Evolutionary conservation across 1,140 invertebrate species (phyloP), one percentile per base, ranked within the genome.

Genomic region (Glossosoma conforme): DNA sequence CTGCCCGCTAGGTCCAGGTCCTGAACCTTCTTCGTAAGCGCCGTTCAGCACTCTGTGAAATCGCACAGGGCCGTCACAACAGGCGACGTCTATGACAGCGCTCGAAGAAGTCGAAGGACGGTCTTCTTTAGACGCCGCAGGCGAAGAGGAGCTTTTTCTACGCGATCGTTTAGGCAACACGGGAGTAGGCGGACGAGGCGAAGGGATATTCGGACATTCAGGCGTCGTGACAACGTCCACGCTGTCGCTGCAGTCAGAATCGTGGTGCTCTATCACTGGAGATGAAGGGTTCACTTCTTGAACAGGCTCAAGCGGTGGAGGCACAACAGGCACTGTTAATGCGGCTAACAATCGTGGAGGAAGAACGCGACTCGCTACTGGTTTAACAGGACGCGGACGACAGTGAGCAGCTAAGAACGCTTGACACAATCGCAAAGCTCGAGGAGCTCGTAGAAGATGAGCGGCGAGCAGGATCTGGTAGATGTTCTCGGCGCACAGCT

Each of bases 11-110:
- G 44, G 54, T 47, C 54, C 18, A 38, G 66, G 61, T 65, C 68
- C 8, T 63, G 59, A 18, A 38, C 62, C 25, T 44, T 61, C 59
- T 19, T 77, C 76, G 58, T 87, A 89, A 54, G 86, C 86, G 33
- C 83, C 81, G 59, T 89, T 90, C 4, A 88, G 65, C 2, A 89
- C 84, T 2, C 86, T 71, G 50, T 86, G 86, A 65, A 93, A 92
- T 22, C 83, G 74, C 0, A 93, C 87, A 0, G 89, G 90, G 0
- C 89, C 89, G 67, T 93, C 90, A 66, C 89, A 92, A 36, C 86
- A 90, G 4, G 89, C 90, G 2, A 93, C 74, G 65, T 92, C 89
- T 42, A 89, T 74, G 1, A 90, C 81, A 10, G 84, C 78, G n/a
- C n/a, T n/a, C n/a, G n/a, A n/a, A n/a, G n/a, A n/a, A n/a, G n/a